phyloP scores from a whole-genome alignment of 2,113 vertebrate genomes.

The Oceanodroma tethys region DNA sequence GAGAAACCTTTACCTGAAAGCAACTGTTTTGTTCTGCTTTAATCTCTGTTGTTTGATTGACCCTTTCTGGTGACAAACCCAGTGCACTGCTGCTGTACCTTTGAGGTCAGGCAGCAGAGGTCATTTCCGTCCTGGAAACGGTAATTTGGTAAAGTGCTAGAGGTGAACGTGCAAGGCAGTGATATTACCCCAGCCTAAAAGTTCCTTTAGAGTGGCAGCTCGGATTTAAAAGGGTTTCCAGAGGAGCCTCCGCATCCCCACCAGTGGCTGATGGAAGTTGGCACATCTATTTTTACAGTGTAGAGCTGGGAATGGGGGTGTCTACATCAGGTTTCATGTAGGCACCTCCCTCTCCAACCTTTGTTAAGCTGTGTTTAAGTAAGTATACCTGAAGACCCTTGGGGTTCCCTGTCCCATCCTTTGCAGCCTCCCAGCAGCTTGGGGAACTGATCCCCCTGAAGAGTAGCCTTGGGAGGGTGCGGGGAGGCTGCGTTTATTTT shows the following conservation, averaged over 20 bases:
- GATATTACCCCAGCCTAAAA: not conserved
- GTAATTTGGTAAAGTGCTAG: not conserved
- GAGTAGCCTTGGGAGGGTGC: not conserved
- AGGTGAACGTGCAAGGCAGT: not conserved
- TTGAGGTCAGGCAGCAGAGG: not conserved
- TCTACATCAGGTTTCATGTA: too few relatives aligned
- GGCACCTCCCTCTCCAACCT: not conserved
- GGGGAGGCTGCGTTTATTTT: not conserved
- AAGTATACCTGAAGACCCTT: not conserved
- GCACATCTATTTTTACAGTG: not conserved
- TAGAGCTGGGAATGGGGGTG: not conserved
- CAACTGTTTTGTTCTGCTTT: not conserved
- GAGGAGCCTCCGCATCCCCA: not conserved
- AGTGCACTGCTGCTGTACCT: not conserved
- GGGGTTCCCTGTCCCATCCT: not conserved
- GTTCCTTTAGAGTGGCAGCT: not conserved
- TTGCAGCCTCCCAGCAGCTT: not conserved
- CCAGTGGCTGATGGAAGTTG: not conserved
- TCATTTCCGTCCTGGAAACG: not conserved
- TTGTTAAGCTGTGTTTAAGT: not conserved
- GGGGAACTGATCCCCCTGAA: not conserved
- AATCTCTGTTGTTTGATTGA: not conserved
- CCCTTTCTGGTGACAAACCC: not conserved
- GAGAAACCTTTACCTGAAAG: not conserved
- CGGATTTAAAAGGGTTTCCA: not conserved